These are phyloP conservation scores for Hypanus sabinus DNA, from an alignment of 2,113 vertebrate species.

Conservation along the genomic window DNA sequence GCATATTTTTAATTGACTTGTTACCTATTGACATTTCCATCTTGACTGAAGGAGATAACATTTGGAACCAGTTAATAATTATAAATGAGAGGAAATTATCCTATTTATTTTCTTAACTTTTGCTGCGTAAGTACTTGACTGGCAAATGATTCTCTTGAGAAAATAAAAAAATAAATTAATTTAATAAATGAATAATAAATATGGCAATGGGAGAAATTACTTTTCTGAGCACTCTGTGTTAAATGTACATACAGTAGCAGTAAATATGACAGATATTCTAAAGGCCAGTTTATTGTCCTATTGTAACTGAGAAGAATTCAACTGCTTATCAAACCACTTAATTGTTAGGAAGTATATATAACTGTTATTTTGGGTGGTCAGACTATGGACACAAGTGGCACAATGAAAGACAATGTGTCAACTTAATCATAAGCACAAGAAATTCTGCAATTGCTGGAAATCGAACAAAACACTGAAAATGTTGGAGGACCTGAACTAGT, in stretches of 20 bases:
- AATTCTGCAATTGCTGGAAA: no score
- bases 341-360: neutral
- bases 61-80: neutral
- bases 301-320: neutral
- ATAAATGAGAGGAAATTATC: neutral
- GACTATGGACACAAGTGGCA: neutral
- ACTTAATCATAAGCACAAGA: no score
- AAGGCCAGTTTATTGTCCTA: neutral
- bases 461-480: no score
- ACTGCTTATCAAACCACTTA: neutral
- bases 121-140: neutral
- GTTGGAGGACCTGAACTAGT: no score
- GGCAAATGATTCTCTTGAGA: neutral
- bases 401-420: neutral
- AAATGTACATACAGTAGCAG: neutral
- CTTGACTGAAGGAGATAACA: neutral
- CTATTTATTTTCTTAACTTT: neutral
- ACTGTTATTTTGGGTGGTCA: neutral
- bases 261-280: neutral
- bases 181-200: neutral
- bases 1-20: constrained; percentile 4
- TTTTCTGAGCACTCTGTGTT: neutral
- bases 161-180: neutral
- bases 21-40: neutral
- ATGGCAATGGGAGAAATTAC: neutral